Evolutionary conservation across 2,888 invertebrate genomes (phyloP), one percentile per base, ranked within the genome.

Genomic region (Plutella xylostella): DNA sequence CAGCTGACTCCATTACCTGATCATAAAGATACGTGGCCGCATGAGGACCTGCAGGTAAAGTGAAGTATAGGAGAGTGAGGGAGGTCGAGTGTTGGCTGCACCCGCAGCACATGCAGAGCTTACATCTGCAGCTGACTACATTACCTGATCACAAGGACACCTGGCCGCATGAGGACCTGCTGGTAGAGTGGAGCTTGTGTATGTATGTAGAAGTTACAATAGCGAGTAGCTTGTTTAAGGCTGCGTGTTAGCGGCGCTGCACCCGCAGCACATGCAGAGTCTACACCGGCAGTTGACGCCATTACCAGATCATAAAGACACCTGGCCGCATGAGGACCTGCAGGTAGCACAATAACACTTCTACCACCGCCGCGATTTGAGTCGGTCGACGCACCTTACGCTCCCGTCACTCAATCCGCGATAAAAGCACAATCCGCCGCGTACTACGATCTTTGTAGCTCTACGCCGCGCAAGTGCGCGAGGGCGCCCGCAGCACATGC

Each of bases 261-360:
- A 97, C 78, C 90, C 93, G 25, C 89, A 91, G 61, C 94, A 95
- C 68, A 88, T 96, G 78, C 96, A 97, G 79, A 93, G 94, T 28
- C 85, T 97, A 47, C 95, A 96, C 66, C 85, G 97, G 58, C 86
- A 86, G 46, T 78, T 86, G 45, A 85, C 86, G 51, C 90, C 92
- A 20, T 83, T 90, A 53, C 92, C 92, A 1, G 96, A 96, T 55
- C 91, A 91, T 62, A 93, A 93, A 68, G 95, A 94, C 55, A 92
- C 92, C 56, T 95, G 96, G 92, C 89, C 88, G 25, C 72, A 87
- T 0, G 97, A 97, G 53, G 97, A 97, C 63, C 72, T 97, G 55
- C 92, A 93, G 77, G 90, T 90, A 55, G n/a, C n/a, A n/a, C n/a
- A n/a, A n/a, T n/a, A n/a, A n/a, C n/a, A n/a, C n/a, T n/a, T n/a